Evolutionary conservation across 2,888 invertebrate genomes (phyloP).

Genomic region (Leptinotarsa haldemani): DNA sequence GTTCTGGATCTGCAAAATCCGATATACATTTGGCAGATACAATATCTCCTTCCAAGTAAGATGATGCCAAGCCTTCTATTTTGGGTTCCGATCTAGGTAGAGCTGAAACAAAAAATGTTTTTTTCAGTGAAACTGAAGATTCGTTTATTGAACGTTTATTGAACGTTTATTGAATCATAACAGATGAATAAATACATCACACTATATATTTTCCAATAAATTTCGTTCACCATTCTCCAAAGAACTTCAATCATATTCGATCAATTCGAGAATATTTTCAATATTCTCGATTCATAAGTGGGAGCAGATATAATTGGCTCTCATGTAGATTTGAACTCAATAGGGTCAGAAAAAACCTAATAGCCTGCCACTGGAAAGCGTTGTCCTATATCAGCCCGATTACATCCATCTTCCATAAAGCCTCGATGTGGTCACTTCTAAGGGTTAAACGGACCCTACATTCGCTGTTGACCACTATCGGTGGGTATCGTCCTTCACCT

Average conservation of each 20-base stretch:
- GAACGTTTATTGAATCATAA: too few relatives aligned
- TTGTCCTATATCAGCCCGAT: conserved; percentile 9
- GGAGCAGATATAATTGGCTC: not conserved
- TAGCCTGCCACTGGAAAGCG: not conserved
- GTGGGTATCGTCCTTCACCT: conserved; percentile 57
- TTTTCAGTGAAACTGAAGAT: too few relatives aligned
- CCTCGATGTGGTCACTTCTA: not conserved
- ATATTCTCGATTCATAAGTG: not conserved
- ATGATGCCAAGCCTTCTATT: conserved; percentile 57
- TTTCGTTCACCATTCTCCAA: too few relatives aligned
- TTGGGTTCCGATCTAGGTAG: conserved; percentile 58
- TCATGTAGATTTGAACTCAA: not conserved
- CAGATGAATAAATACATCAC: too few relatives aligned
- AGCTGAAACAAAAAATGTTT: conserved; percentile 59
- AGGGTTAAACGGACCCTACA: conserved; percentile 45
- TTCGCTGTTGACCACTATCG: conserved; percentile 40
- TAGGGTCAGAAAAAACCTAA: not conserved
- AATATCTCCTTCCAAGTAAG: conserved; percentile 59
- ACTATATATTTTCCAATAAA: too few relatives aligned
- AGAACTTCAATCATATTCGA: not conserved
- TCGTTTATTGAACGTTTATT: too few relatives aligned
- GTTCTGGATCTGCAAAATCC: conserved; percentile 61
- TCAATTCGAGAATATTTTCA: not conserved
- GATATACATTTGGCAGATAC: conserved; percentile 60
- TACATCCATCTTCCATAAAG: conserved; percentile 8